Conservation (phyloP, 2,797 vertebrate species). For the Liparis tanakae region DNA sequence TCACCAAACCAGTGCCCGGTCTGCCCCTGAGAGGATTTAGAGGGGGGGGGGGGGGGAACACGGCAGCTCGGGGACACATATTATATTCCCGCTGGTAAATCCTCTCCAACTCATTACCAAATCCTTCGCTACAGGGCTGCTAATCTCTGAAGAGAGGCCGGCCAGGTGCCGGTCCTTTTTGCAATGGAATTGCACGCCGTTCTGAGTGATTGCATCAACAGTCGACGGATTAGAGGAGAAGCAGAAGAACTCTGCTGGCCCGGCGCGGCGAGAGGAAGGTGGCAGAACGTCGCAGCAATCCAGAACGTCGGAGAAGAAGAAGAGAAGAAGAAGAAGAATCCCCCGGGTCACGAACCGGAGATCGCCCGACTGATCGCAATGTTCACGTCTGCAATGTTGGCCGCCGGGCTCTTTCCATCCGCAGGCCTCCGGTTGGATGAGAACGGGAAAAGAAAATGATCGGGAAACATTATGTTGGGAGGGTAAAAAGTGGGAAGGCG, state of each 20-base stretch:
- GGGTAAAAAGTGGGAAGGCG: conserved; percentile 1
- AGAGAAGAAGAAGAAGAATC: too few relatives aligned
- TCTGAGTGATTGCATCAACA: conserved; percentile 73
- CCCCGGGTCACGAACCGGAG: background rate
- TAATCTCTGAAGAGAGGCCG: conserved; percentile 70
- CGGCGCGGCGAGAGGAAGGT: conserved; percentile 1
- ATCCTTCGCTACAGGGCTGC: conserved; percentile 66
- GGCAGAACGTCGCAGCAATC: conserved; percentile 32
- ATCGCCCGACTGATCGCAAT: conserved; percentile 17
- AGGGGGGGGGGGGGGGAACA: conserved; percentile 61
- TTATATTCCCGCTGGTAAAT: conserved; percentile 76
- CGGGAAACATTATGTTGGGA: conserved; percentile 33
- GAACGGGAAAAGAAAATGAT: conserved; percentile 38
- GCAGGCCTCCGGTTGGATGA: conserved; percentile 27
- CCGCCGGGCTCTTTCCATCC: conserved; percentile 33
- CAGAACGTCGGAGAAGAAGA: background rate
- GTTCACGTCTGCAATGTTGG: background rate
- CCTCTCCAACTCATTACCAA: conserved; percentile 75
- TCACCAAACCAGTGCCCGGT: conserved; percentile 60
- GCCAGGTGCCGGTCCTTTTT: conserved; percentile 68
- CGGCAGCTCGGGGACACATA: conserved; percentile 66
- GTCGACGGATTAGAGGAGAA: conserved; percentile 61
- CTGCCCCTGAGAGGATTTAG: conserved; percentile 71
- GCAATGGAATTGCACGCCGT: conserved; percentile 70
- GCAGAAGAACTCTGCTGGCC: conserved; percentile 37